Evolutionary conservation across 2,113 vertebrate genomes (phyloP), one percentile per base, ranked within the genome.

Genomic region (Pao palembangensis): DNA sequence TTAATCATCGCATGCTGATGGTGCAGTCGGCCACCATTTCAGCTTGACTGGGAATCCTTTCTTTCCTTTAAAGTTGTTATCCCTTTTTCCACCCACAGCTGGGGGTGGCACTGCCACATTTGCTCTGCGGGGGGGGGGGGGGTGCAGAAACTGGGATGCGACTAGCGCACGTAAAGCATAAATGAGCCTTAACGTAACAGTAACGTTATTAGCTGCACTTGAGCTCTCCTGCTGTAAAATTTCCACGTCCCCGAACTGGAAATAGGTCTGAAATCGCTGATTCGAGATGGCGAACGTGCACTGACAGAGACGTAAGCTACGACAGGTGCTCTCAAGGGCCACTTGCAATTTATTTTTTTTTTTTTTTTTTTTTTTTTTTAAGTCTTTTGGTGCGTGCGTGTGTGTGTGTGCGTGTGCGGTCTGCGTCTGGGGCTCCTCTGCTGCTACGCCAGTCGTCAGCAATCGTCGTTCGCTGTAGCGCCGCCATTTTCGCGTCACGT

Each of bases 401-500:
- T n/a, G 61, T 58, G 56, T 20, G 46, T 47, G 44, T 16, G 38
- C 14, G 61, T 14, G 51, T 41, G 34, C 3, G 47, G 0, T 42
- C 56, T 56, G 42, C 19, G 25, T 68, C 12, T 48, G 59, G 67
- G 63, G 68, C 80, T 83, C 63, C 76, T 83, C 78, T 79, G 85
- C 82, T 87, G 87, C 85, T 86, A 82, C 84, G 71, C 69, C 68
- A 78, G 78, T 83, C 70, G 67, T 76, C 72, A 65, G 75, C 78
- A 71, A 73, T 80, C 44, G 28, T 76, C 21, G 58, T 87, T 75
- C 69, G 70, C 77, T 70, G 73, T 81, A 75, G 80, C 74, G 81
- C 84, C 82, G 77, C 87, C 67, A 78, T 82, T 85, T 76, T 69
- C 78, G 82, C 73, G 11, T 38, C 34, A 38, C 34, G 10, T 86